phyloP scores from a whole-genome alignment of 2,113 vertebrate species.

The Climacteris rufus region DNA sequence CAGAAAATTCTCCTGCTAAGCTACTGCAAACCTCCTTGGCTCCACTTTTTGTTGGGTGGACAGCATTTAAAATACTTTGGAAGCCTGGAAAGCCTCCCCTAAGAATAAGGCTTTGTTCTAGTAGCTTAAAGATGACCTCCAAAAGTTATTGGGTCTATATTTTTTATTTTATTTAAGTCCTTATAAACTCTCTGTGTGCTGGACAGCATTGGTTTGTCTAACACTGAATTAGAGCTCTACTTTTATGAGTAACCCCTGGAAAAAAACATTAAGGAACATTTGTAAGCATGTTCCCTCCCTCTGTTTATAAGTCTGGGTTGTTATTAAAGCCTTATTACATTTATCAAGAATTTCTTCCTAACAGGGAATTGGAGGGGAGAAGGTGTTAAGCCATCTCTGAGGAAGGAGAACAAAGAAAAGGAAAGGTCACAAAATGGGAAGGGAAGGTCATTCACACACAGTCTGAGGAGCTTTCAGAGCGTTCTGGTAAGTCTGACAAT shows the following conservation, averaged over 20 bases:
- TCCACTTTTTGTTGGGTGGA: background rate
- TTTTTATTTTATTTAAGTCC: background rate
- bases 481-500: background rate
- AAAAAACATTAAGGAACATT: background rate
- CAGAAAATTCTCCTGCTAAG: background rate
- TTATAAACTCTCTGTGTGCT: background rate
- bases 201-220: background rate
- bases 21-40: background rate
- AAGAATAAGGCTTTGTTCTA: slow-evolving; percentile 21
- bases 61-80: background rate
- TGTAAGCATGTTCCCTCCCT: background rate
- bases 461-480: background rate
- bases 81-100: background rate
- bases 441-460: background rate
- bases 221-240: background rate
- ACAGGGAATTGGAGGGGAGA: background rate
- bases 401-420: background rate
- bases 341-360: background rate
- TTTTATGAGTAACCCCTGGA: background rate
- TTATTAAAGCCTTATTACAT: background rate
- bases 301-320: background rate
- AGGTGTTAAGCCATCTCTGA: background rate
- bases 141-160: background rate
- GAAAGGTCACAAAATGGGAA: background rate
- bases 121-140: slow-evolving; percentile 32